Percentiles rank a stretch among this genome's conserved stretches.
phyloP scores from a whole-genome alignment of 2,888 invertebrate species.

The Emesis castigata region DNA sequence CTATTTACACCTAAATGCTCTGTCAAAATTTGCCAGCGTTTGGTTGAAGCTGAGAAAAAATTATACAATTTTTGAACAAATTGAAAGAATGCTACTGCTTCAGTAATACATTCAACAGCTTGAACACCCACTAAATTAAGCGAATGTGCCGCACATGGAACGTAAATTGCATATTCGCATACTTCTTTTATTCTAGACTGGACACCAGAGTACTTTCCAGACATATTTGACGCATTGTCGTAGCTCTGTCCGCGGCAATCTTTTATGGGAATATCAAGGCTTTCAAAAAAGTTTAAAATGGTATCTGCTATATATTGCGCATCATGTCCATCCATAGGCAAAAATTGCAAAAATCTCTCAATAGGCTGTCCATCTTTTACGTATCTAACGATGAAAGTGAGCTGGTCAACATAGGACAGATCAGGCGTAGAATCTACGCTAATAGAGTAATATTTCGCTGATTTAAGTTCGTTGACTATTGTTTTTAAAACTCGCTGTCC shows the following conservation, averaged over 20 bases:
- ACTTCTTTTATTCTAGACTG: constrained; percentile 25
- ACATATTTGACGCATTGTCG: neutral
- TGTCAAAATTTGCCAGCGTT: neutral
- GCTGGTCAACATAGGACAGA: constrained; percentile 70
- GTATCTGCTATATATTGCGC: constrained; percentile 37
- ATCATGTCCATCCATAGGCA: constrained; percentile 55
- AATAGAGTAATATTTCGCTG: constrained; percentile 61
- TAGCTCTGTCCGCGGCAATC: neutral
- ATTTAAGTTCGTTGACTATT: constrained; percentile 69
- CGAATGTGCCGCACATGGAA: constrained; percentile 17
- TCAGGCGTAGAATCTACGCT: constrained; percentile 70
- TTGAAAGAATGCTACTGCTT: constrained; percentile 29
- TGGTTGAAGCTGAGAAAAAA: constrained; percentile 8
- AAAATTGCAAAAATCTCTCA: neutral
- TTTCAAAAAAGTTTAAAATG: constrained; percentile 72
- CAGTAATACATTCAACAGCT: constrained; percentile 24
- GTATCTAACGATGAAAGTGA: constrained; percentile 72
- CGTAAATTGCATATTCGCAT: constrained; percentile 6
- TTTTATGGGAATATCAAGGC: constrained; percentile 24
- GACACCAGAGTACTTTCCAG: neutral
- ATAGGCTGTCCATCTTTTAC: neutral
- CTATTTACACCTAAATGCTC: neutral
- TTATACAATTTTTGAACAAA: constrained; percentile 31
- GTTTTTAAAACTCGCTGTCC: constrained; percentile 62
- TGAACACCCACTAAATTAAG: constrained; percentile 21